Evolutionary conservation across 64 coral and sea anemone species (phyloP).

Genomic region (Montipora foliosa): DNA sequence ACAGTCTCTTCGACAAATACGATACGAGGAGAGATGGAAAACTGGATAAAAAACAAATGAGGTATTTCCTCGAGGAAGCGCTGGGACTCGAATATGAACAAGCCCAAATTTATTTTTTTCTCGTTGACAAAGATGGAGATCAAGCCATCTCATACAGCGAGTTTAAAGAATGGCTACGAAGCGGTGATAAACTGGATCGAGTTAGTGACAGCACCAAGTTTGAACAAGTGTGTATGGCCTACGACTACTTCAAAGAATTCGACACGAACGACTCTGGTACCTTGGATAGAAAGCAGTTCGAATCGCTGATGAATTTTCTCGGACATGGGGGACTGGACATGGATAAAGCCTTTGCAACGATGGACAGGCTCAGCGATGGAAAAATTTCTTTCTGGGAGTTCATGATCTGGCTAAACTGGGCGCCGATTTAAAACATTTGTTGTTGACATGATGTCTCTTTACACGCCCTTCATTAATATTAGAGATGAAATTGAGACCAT

Average conservation of each 20-base stretch:
- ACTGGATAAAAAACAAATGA: constrained; percentile 55
- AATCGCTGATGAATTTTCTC: constrained; percentile 42
- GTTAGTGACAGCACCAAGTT: constrained; percentile 33
- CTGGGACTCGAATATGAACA: constrained; percentile 48
- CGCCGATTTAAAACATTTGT: constrained; percentile 1
- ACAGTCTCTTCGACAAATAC: constrained; percentile 65
- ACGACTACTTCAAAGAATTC: constrained; percentile 55
- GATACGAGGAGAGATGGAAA: constrained; percentile 40
- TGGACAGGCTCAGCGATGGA: constrained; percentile 56
- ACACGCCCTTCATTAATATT: too few species aligned
- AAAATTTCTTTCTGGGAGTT: constrained; percentile 71
- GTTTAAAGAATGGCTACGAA: constrained; percentile 60
- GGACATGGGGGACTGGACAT: constrained; percentile 13
- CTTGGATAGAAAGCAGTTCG: constrained; percentile 48
- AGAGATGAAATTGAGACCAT: too few species aligned
- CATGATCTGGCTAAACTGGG: constrained; percentile 67
- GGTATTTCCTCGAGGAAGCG: constrained; percentile 24
- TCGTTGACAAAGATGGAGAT: constrained; percentile 66
- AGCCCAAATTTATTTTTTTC: constrained; percentile 41
- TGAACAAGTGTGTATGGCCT: constrained; percentile 22
- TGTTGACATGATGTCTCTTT: background rate
- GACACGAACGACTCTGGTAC: constrained; percentile 52
- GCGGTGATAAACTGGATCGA: constrained; percentile 42
- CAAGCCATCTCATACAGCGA: constrained; percentile 40
- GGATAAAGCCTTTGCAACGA: constrained; percentile 34